Conservation (phyloP, 2,888 invertebrate species). For the Girardia tigrina region DNA sequence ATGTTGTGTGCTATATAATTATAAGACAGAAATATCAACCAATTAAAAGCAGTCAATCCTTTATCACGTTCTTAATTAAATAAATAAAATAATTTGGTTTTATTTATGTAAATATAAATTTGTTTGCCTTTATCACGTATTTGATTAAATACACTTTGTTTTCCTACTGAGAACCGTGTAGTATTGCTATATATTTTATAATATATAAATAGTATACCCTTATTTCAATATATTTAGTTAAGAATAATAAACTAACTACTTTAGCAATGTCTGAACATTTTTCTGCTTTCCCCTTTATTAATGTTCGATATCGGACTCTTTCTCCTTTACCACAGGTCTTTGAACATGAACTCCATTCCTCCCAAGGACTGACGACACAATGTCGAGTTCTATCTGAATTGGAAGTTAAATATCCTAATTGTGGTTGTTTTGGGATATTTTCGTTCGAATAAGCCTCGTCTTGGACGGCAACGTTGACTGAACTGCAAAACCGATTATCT, state of each 20-base stretch:
- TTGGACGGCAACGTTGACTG: not conserved
- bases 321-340: slow-evolving; percentile 63
- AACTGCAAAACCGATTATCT: not conserved
- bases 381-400: not conserved
- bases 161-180: too few relatives aligned
- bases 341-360: slow-evolving; percentile 68
- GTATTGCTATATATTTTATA: too few relatives aligned
- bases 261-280: not conserved
- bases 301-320: slow-evolving; percentile 41
- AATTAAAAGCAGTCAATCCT: too few relatives aligned
- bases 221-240: too few relatives aligned
- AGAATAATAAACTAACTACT: not conserved
- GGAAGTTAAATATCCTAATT: not conserved
- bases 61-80: too few relatives aligned
- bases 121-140: too few relatives aligned
- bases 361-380: slow-evolving; percentile 63
- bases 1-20: too few relatives aligned
- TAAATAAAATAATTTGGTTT: too few relatives aligned
- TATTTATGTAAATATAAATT: too few relatives aligned
- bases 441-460: not conserved
- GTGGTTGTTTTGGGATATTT: not conserved
- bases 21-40: too few relatives aligned
- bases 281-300: not conserved
- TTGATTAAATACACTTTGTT: too few relatives aligned
- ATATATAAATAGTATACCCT: too few relatives aligned